Base-by-base conservation (phyloP, 2,888 invertebrate genomes). In the Drosophila engyochracea region DNA sequence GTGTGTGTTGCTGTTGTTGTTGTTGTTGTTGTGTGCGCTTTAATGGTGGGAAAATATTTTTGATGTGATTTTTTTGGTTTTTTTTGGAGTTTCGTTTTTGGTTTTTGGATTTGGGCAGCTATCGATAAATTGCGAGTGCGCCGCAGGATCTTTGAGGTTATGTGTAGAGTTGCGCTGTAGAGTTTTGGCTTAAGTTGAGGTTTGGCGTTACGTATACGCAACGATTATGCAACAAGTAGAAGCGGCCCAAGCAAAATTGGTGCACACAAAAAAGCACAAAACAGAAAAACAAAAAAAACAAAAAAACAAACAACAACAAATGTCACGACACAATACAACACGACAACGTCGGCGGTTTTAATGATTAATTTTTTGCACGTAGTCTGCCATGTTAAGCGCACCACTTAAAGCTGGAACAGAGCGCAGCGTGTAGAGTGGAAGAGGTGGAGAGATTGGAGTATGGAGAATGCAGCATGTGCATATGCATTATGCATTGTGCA, bases 361-460 rank as follows among this genome's bases (percentile, higher is more conserved):
- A 84, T 82, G 82, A 86, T 89, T 85, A 86, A 89, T 83, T 84
- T 86, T 85, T 83, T 85, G 89, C 89, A 89, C 89, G 89, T 86
- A 86, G 70, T 67, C 41, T 61, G 74, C 74, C 80, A 74, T 76
- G 79, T 82, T 75, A 75, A 82, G 78, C 77, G 28, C 69, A 74
- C 69, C 71, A 72, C 70, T 72, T 70, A 63, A 58, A 71, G 71
- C 64, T 64, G 59, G 70, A 72, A 57, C 57, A 51, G 14, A 33
- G 53, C 52, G 49, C 25, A 52, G 53, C 52, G 54, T 47, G 47
- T 47, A 35, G 55, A 31, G 64, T n/a, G n/a, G 37, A 44, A 44
- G 14, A 39, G 51, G 47, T 39, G 49, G 47, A 47, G 47, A 47
- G 47, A 25, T 47, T 47, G 25, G 47, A 47, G 47, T 47, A 25